Evolutionary conservation across 2,797 vertebrate genomes (phyloP).

Genomic region (Pteropus rufus): DNA sequence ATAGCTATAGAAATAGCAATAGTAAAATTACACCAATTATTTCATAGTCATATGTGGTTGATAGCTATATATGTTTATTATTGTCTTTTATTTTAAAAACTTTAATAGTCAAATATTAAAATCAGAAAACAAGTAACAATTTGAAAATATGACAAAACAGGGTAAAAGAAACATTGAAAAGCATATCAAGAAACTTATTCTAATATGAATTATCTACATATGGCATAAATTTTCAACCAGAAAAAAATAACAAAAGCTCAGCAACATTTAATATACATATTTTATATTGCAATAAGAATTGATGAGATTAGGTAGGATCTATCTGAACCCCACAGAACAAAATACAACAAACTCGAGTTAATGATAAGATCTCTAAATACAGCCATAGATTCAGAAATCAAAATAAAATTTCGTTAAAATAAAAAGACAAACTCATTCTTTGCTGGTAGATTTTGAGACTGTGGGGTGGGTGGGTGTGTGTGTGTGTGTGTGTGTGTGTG

Average conservation of each 20-base stretch:
- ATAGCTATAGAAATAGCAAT: background rate
- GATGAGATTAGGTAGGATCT: background rate
- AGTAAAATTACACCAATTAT: background rate
- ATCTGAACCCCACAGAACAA: background rate
- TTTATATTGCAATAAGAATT: background rate
- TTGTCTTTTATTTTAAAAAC: background rate
- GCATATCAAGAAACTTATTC: background rate
- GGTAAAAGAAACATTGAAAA: background rate
- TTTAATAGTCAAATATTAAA: background rate
- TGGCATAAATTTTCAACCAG: background rate
- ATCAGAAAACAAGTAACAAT: background rate
- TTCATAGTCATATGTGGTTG: background rate
- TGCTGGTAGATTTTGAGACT: background rate
- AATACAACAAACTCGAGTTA: background rate
- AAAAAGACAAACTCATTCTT: background rate
- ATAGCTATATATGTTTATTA: background rate
- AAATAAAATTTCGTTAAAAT: background rate
- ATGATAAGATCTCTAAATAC: background rate
- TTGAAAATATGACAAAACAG: background rate
- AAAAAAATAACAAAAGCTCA: background rate
- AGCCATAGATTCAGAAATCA: background rate
- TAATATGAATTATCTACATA: background rate
- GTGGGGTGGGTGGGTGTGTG: accelerated
- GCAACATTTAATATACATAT: background rate
- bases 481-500: background rate